phyloP scores from a whole-genome alignment of 2,113 vertebrate genomes.

The Ivindomyrus marchei region DNA sequence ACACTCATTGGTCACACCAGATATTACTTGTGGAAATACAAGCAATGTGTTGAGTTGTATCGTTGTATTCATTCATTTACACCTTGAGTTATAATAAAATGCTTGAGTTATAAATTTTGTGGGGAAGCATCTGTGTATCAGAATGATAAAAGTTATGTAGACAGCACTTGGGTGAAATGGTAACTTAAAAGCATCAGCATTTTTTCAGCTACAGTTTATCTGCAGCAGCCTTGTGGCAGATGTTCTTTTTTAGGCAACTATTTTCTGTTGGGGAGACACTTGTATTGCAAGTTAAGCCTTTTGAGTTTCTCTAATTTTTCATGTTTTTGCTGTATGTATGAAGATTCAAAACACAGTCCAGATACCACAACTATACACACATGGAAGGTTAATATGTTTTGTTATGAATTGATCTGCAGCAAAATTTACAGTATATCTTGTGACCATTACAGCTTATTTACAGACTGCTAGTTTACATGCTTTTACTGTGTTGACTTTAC shows the following conservation, averaged over 20 bases:
- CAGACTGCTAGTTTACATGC: not conserved
- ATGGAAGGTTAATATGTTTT: not conserved
- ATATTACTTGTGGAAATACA: not conserved
- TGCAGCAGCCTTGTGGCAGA: not conserved
- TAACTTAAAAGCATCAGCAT: not conserved
- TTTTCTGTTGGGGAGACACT: slow-evolving; percentile 5
- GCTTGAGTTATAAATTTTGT: not conserved
- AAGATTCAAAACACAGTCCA: not conserved
- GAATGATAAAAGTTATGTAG: not conserved
- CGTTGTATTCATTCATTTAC: not conserved
- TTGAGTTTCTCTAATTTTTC: not conserved
- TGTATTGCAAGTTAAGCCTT: not conserved
- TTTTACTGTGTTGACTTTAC: not conserved
- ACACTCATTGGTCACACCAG: not conserved
- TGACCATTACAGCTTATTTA: not conserved
- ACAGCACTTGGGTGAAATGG: not conserved
- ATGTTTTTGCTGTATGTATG: not conserved
- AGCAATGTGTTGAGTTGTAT: not conserved
- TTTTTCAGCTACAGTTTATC: slow-evolving; percentile 6
- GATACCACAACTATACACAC: not conserved
- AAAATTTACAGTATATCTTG: not conserved
- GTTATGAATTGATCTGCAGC: not conserved
- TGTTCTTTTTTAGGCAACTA: not conserved
- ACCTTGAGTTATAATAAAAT: not conserved
- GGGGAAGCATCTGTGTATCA: not conserved